Conservation (phyloP, 2,888 invertebrate species). For the Tanypteryx hageni region DNA sequence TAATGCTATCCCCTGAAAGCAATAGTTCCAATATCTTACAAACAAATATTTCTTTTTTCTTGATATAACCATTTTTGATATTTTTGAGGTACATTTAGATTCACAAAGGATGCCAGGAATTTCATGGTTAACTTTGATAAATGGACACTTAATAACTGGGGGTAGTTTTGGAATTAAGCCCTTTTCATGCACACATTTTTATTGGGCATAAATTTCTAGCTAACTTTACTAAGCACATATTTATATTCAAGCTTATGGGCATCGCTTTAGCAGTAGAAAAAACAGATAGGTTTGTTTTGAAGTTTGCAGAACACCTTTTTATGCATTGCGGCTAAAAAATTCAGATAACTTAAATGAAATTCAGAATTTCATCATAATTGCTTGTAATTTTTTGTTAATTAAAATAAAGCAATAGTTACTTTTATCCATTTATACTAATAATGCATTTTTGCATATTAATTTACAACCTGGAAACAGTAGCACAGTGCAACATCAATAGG, state of each 20-base stretch:
- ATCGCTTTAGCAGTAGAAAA: not conserved
- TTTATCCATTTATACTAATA: not conserved
- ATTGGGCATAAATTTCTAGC: not conserved
- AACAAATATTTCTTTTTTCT: no score
- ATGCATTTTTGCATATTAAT: not conserved
- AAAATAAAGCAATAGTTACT: not conserved
- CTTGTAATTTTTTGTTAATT: not conserved
- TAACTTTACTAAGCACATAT: constrained; percentile 22
- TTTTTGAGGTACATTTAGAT: no score
- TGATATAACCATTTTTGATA: no score
- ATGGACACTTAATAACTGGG: no score
- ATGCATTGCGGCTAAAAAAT: not conserved
- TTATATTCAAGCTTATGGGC: constrained; percentile 14
- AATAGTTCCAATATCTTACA: no score
- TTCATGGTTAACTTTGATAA: no score
- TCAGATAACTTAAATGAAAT: not conserved
- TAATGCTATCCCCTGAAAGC: no score
- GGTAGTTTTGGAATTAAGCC: not conserved
- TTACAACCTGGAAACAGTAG: constrained; percentile 44
- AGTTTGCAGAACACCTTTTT: not conserved
- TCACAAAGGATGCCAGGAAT: no score
- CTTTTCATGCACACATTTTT: not conserved
- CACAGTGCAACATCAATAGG: constrained; percentile 48
- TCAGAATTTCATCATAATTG: not conserved
- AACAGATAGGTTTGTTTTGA: constrained; percentile 11